Percentiles rank a stretch among this genome's conserved stretches.
Conservation (phyloP, 2,113 vertebrate genomes). For the Eonycteris spelaea region DNA sequence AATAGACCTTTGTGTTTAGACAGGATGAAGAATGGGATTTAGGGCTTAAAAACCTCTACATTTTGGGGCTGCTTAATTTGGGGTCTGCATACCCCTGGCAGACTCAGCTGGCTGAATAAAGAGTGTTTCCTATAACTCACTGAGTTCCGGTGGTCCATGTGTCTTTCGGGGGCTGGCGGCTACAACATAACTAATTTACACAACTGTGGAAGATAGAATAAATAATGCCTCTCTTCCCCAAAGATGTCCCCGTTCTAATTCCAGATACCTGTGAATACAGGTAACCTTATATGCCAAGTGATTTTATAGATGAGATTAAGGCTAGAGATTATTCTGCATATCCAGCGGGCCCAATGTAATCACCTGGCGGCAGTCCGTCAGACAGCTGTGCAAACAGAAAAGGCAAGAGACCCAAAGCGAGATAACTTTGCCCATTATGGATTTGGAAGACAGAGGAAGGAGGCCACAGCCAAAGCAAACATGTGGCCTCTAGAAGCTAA, state of each 20-base stretch:
- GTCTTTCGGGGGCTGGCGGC: no score
- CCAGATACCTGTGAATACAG: background rate
- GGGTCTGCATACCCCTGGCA: no score
- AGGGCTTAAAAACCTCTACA: no score
- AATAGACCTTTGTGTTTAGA: no score
- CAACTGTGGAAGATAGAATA: background rate
- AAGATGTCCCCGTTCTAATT: background rate
- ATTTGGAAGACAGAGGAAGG: background rate
- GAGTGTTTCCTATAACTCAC: no score
- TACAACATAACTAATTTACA: background rate
- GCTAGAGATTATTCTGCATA: background rate
- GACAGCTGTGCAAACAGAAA: background rate
- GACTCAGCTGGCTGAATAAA: no score
- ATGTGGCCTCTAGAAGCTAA: background rate
- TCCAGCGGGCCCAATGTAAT: background rate
- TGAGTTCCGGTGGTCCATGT: no score
- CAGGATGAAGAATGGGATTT: no score
- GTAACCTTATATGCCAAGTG: background rate
- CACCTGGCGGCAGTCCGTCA: background rate
- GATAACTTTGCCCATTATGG: background rate
- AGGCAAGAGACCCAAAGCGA: background rate
- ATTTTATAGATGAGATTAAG: background rate
- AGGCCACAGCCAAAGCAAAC: background rate
- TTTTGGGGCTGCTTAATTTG: no score
- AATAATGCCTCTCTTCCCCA: background rate